Base-by-base conservation (phyloP, 2,113 vertebrate genomes). In the Cercopithecus mona region DNA sequence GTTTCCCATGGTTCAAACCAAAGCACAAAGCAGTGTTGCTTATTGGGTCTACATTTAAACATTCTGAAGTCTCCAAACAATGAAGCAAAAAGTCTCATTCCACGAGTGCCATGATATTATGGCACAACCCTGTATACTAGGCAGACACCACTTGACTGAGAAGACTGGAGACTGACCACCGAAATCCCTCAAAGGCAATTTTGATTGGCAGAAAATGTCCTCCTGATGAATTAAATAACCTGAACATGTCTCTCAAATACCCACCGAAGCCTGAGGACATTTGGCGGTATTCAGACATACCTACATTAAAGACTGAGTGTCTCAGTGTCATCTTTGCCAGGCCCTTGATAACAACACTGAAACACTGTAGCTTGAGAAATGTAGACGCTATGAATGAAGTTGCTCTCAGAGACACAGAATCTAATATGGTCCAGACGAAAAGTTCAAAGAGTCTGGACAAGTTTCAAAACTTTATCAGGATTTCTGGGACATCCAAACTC, bases 381-480 rank as follows among this genome's bases (percentile, higher is more conserved):
- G 32, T 16, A 23, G 20, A 14, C 0, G 0, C 57, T 88, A 30
- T 22, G 6, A 91, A 35, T 27, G 32, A 73, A 88, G n/a, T 52
- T 70, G 35, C 82, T 72, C 45, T 83, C n/a, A 23, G 45, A 52
- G 79, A 85, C 40, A 68, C 68, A 84, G 55, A 64, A 35, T 82
- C 45, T 81, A 81, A 61, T 8, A 45, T 4, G 48, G n/a, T 61
- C 72, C 50, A 79, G 92, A 61, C 40, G n/a, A 20, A 70, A 93
- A 96, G 78, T 93, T 92, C 91, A 91, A 94, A 93, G 93, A 94
- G 64, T 25, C 93, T 96, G 79, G 82, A 87, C 25, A 78, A 52
- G 66, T 96, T 97, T 94, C 57, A 48, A 94, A 81, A 78, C 45
- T 92, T 93, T 90, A 94, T 95, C 90, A 86, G 83, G 43, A 93